Base-by-base conservation (phyloP, 2,888 invertebrate species). In the Brachypalpus laphriformis region DNA sequence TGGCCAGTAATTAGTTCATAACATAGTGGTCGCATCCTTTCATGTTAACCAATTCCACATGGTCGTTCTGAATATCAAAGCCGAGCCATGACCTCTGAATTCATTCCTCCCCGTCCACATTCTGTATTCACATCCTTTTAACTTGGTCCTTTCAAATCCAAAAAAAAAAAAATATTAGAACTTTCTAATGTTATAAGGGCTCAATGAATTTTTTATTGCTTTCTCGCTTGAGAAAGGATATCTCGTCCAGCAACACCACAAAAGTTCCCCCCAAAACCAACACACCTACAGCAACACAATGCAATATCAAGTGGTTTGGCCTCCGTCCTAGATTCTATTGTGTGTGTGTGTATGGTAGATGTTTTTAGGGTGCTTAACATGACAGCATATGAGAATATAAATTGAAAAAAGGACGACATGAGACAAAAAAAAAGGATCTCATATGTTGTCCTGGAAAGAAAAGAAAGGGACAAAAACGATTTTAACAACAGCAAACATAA, bases 181-280 rank as follows among this genome's bases (percentile, higher is more conserved):
- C 34, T 40, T 70, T 75, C 85, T 81, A 75, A 83, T 78, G 61
- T 59, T 75, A 54, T 61, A 57, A 51, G 70, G 71, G 85, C 75
- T 85, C 85, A 81, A 81, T 85, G 85, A 85, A 81, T 85, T 85
- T 85, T 81, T 81, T 71, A 85, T 85, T 68, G 51, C 71, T 20
- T 34, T 72, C n/a, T n/a, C 40, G 20, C 77, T 77, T 16, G 65
- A 40, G 51, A 20, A 61, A 57, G 45, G 66, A 74, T 71, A 68
- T 40, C 56, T 42, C 22, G 54, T 63, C 71, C 57, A 34, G 49
- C 45, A 47, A 37, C 57, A 72, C 18, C 42, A 66, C 54, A 54
- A 25, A 34, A 47, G 5, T 34, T n/a, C n/a, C n/a, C n/a, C 16
- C 42, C 34, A 57, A 37, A 70, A 14, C 42, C 51, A 51, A 34